These are phyloP conservation scores for Cataglyphis hispanica DNA, from an alignment of 1,140 invertebrate genomes.

Conservation along the genomic window DNA sequence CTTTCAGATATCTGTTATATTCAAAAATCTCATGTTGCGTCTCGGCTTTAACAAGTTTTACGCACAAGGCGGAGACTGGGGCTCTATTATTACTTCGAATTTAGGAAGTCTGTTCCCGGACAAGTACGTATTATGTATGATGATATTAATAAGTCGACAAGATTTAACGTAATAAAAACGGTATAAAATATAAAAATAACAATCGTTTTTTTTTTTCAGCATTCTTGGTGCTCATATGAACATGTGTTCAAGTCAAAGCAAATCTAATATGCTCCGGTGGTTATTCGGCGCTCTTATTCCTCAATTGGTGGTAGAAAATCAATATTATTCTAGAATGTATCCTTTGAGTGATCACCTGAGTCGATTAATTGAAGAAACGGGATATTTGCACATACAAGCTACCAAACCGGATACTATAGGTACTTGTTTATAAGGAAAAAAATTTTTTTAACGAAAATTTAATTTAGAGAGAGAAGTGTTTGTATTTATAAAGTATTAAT, in stretches of 20 bases:
- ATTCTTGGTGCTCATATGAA: constrained; percentile 88
- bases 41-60: constrained; percentile 93
- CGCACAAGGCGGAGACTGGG: constrained; percentile 96
- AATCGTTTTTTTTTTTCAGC: constrained; percentile 85
- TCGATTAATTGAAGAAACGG: constrained; percentile 89
- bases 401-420: constrained; percentile 97
- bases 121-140: constrained; percentile 76
- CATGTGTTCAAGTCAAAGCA: constrained; percentile 84
- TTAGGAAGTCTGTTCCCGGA: constrained; percentile 91
- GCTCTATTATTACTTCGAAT: constrained; percentile 87
- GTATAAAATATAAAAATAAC: neutral
- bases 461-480: neutral
- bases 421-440: constrained; percentile 78
- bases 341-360: constrained; percentile 87
- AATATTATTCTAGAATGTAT: constrained; percentile 88
- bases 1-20: constrained; percentile 90
- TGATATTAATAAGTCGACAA: neutral
- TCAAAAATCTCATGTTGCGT: constrained; percentile 94
- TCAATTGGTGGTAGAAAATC: constrained; percentile 87
- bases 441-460: neutral
- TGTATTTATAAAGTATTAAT: neutral
- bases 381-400: constrained; percentile 94
- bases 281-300: constrained; percentile 88
- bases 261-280: constrained; percentile 83
- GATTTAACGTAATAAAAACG: neutral